A percentile compares a stretch with the other conserved stretches of the same genome.
Evolutionary conservation across 2,797 vertebrate genomes (phyloP).

Genomic region (Babyrousa celebensis): DNA sequence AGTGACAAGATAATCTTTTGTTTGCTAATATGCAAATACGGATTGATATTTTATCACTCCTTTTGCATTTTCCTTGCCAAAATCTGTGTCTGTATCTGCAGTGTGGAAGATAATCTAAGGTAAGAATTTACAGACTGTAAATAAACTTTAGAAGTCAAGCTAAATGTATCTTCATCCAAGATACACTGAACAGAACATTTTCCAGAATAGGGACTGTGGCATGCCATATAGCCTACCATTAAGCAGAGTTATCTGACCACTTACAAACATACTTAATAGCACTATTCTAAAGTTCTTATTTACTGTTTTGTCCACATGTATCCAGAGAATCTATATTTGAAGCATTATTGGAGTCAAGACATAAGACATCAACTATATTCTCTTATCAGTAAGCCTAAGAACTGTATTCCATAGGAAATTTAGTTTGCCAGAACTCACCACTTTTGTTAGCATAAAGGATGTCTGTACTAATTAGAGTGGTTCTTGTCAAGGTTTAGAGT

Average conservation of each 20-base stretch:
- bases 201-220: too few relatives aligned
- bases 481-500: neutral
- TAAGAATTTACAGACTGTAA: neutral
- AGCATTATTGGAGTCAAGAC: neutral
- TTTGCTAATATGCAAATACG: conserved; percentile 29
- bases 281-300: neutral
- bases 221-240: neutral
- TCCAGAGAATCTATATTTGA: neutral
- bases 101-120: neutral
- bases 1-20: neutral
- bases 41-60: neutral
- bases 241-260: neutral
- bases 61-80: conserved; percentile 64
- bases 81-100: neutral
- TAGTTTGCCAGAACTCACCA: neutral
- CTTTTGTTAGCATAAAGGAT: neutral
- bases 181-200: neutral
- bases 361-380: neutral
- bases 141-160: conserved; percentile 25
- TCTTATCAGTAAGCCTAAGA: neutral
- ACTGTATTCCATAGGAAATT: neutral
- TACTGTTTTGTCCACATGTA: neutral
- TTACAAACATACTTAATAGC: neutral
- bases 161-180: neutral
- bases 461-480: neutral